Evolutionary conservation across 2,888 invertebrate genomes (phyloP), one percentile per base, ranked within the genome.

Genomic region (Drosophila planitibia): DNA sequence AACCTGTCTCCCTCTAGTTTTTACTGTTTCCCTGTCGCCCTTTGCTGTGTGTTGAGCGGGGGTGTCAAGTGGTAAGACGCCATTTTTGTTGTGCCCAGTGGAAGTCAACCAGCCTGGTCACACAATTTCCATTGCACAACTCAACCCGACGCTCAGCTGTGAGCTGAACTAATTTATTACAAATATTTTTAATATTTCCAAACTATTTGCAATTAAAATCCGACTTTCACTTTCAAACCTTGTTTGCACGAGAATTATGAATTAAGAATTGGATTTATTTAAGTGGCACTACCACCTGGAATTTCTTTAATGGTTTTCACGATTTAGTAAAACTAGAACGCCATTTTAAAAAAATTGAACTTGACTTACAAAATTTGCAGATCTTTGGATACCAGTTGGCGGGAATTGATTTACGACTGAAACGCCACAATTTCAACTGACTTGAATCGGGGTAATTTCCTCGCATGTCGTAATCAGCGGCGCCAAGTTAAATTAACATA

Each of bases 391-490:
- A 16, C n/a, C 28, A 49, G 25, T 10, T 49, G 30, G 12, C n/a
- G 12, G 14, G 4, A 22, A 32, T 22, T 28, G 28, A 35, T 47
- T 49, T 14, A 64, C 12, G 35, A 14, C 33, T 28, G 33, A 35
- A 35, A 4, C 16, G 57, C 51, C 25, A 19, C 39, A 19, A 44
- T 41, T 14, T 41, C 1, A 55, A 47, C 30, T 44, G 51, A 30
- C 7, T 53, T 57, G 44, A 54, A 71, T 39, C 25, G 28, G 28
- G 51, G 25, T 37, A 66, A 73, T 71, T 66, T 60, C 55, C 65
- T 70, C 47, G 25, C 39, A 64, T 53, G 37, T 63, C 70, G 57
- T 35, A 62, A 63, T 58, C 63, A 37, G 33, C 44, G 55, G 55
- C 44, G 52, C 14, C 51, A 63, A 62, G 16, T 62, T 19, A 58